phyloP scores from a whole-genome alignment of 2,888 invertebrate genomes.

The Sarcophaga subvicina region DNA sequence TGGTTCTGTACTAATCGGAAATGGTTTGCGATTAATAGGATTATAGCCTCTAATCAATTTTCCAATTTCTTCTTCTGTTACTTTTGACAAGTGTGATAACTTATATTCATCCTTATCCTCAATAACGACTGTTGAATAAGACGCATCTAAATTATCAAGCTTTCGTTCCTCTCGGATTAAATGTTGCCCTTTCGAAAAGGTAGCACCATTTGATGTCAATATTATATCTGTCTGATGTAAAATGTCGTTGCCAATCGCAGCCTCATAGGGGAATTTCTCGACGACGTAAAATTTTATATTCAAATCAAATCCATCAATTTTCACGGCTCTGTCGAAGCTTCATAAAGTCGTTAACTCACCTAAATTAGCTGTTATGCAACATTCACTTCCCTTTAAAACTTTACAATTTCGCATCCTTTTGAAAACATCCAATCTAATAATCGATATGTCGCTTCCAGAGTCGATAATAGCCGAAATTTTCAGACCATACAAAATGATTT shows the following conservation, averaged over 20 bases:
- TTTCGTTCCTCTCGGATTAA: not conserved
- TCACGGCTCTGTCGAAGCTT: not conserved
- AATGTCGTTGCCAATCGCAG: slow-evolving; percentile 15
- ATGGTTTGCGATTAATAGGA: not conserved
- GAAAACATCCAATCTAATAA: not conserved
- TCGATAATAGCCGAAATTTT: not conserved
- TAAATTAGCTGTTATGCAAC: not conserved
- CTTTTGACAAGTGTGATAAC: not conserved
- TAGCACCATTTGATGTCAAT: slow-evolving; percentile 1
- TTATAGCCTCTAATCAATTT: no score
- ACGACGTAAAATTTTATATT: slow-evolving; percentile 6
- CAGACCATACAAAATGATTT: not conserved
- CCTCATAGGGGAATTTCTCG: slow-evolving; percentile 5
- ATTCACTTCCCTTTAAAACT: not conserved
- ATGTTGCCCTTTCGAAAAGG: not conserved
- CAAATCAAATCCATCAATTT: not conserved
- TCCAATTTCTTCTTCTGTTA: not conserved
- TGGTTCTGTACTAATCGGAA: slow-evolving; percentile 10
- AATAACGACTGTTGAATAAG: not conserved
- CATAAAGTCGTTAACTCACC: not conserved
- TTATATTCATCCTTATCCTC: not conserved
- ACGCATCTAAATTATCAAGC: no score
- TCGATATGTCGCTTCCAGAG: not conserved
- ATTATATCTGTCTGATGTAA: not conserved
- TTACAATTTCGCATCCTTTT: not conserved